Evolutionary conservation across 2,888 invertebrate species (phyloP), one percentile per base, ranked within the genome.

Genomic region (Eutolmus rufibarbis): DNA sequence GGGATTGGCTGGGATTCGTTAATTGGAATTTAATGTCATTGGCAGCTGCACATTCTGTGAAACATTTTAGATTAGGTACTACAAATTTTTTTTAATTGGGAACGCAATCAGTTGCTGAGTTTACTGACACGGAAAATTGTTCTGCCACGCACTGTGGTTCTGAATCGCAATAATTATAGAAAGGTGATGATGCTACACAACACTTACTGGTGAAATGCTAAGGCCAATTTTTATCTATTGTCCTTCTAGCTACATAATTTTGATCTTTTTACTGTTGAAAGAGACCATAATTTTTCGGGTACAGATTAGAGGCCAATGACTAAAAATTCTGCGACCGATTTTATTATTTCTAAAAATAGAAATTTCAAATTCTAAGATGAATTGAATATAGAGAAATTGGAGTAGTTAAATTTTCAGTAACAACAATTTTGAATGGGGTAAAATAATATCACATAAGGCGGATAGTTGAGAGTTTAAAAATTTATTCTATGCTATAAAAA

Each of bases 21-120:
- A 28, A 57, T 16, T 57, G 57, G 34, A 82, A 82, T 82, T 82
- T 57, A 57, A 66, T 82, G 82, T 57, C 82, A 82, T 57, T 82
- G 82, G 76, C 76, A 76, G 76, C 40, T 66, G 66, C 66, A 66
- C 66, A 66, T 28, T 66, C 66, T 66, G 8, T 66, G 28, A 23
- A 66, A 8, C 43, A 2, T 14, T 23, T 78, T 78, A 23, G 19
- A 78, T 78, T 40, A 78, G 34, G n/a, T 40, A 46, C 23, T 78
- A 23, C 19, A 78, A 19, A 12, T 19, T 66, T 66, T 28, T 66
- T 66, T 28, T 66, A 66, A 66, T 66, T 66, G 66, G 66, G 28
- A 57, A 66, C 66, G 51, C n/a, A 51, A 51, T 66, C 66, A 66
- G 14, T 66, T 12, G 14, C 19, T 23, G 0, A 23, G 66, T 28